Evolutionary conservation across 2,888 invertebrate species (phyloP).

Genomic region (Abrostola tripartita): DNA sequence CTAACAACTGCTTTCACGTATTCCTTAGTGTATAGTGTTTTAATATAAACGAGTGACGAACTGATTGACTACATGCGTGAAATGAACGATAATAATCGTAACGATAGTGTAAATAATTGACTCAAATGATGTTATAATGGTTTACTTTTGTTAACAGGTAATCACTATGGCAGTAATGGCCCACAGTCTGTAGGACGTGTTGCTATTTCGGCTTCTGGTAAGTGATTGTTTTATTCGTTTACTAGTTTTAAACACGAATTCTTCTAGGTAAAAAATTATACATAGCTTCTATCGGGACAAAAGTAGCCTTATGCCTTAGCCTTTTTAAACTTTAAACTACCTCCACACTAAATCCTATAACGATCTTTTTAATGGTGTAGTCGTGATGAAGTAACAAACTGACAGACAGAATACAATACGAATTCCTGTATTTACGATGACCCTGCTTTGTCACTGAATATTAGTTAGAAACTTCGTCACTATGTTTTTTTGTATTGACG

Average conservation of each 20-base stretch:
- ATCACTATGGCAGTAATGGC: constrained; percentile 63
- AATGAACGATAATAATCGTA: neutral
- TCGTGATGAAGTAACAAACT: too few species aligned
- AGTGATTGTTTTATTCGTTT: constrained; percentile 41
- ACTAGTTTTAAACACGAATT: neutral
- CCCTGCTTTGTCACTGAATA: constrained; percentile 6
- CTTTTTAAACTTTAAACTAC: too few species aligned
- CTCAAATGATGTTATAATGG: constrained; percentile 38
- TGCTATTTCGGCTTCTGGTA: constrained; percentile 71
- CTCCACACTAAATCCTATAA: too few species aligned
- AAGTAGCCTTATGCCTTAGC: too few species aligned
- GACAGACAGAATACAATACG: too few species aligned
- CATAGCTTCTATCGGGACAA: too few species aligned
- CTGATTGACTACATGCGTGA: constrained; percentile 7
- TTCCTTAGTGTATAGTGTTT: constrained; percentile 4
- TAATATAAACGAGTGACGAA: constrained; percentile 2
- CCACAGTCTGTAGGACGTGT: constrained; percentile 59
- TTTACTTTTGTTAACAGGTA: constrained; percentile 68
- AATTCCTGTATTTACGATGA: neutral
- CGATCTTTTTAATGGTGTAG: too few species aligned
- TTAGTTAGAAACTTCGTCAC: constrained; percentile 9
- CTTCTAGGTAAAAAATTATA: neutral
- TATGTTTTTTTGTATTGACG: constrained; percentile 16
- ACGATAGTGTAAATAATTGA: constrained; percentile 22
- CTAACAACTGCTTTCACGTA: neutral